Evolutionary conservation across 1,140 invertebrate species (phyloP), one percentile per base, ranked within the genome.

Genomic region (Pseudoatta argentina): DNA sequence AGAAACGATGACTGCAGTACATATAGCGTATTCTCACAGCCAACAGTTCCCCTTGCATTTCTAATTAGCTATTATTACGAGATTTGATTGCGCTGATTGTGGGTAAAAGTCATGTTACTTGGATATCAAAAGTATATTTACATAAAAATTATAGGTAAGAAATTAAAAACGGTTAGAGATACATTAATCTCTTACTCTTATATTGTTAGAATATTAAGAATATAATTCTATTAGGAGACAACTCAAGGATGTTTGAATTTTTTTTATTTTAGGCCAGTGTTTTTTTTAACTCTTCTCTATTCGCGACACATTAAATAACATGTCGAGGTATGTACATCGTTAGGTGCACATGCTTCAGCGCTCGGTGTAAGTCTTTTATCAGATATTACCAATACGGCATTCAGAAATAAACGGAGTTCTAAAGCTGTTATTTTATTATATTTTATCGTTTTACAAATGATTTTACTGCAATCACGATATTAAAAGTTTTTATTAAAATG

Each of bases 61-160:
- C 30, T 39, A 81, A 81, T 71, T 55, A 69, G 16, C 2, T 7
- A 6, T 21, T 34, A 51, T 66, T 66, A 81, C 21, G 48, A 71
- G 16, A 34, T 10, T 8, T 12, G 39, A 8, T 44, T 10, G 39
- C 5, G 10, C 30, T 21, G 44, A 51, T 67, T 53, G 4, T 12
- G 14, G 0, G 5, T 48, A 24, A 79, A 51, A 51, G 48, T 10
- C 39, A 44, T 48, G n/a, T 55, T 53, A 53, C 24, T n/a, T 57
- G 18, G 18, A 55, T n/a, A 53, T 69, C 66, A 69, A 48, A 51
- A 18, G 21, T 69, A 7, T 44, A 67, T 67, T 12, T 51, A 34
- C 1, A 48, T 48, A 10, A 8, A 48, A 69, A 69, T 48, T 8
- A 57, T 44, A 44, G 39, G 6, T 51, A 7, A 10, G 12, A 51